phyloP scores from a whole-genome alignment of 2,797 vertebrate species.

The Naso thynnoides region DNA sequence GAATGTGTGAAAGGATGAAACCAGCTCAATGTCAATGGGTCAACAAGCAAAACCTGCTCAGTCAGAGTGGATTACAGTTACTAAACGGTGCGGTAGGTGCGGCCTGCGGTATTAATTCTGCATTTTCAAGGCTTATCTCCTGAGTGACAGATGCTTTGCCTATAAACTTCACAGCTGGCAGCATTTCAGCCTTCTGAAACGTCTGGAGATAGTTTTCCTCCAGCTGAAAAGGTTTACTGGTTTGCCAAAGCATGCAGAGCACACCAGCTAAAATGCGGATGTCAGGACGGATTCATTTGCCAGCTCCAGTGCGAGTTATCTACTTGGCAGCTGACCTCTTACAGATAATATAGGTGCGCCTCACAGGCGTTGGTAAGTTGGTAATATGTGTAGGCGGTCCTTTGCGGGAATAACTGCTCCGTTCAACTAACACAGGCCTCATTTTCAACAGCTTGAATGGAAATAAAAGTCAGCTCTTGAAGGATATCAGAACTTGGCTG shows the following conservation, averaged over 20 bases:
- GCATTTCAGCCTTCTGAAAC: conserved; percentile 36
- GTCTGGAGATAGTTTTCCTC: conserved; percentile 41
- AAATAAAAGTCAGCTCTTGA: conserved; percentile 52
- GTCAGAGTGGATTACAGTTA: conserved; percentile 21
- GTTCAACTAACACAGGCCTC: conserved; percentile 46
- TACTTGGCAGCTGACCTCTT: conserved; percentile 61
- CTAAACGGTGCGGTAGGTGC: conserved; percentile 3
- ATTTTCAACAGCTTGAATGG: conserved; percentile 52
- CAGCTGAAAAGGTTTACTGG: conserved; percentile 40
- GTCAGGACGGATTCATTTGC: conserved; percentile 54
- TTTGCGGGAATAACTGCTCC: conserved; percentile 7
- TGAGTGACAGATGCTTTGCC: conserved; percentile 29
- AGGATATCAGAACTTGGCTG: conserved; percentile 33
- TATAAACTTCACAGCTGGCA: conserved; percentile 43
- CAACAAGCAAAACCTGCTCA: conserved; percentile 36
- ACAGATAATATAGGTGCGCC: conserved; percentile 47
- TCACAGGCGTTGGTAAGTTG: conserved; percentile 38
- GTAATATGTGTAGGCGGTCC: conserved; percentile 52
- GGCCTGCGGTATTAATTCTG: conserved; percentile 19
- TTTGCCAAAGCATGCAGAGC: conserved; percentile 44
- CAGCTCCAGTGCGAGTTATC: conserved; percentile 41
- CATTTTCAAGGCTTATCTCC: conserved; percentile 30
- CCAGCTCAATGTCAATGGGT: conserved; percentile 18
- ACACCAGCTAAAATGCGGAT: conserved; percentile 42
- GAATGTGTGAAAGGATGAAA: conserved; percentile 1